Base-by-base conservation (phyloP, 2,888 invertebrate genomes). In the Coenonympha arcania region DNA sequence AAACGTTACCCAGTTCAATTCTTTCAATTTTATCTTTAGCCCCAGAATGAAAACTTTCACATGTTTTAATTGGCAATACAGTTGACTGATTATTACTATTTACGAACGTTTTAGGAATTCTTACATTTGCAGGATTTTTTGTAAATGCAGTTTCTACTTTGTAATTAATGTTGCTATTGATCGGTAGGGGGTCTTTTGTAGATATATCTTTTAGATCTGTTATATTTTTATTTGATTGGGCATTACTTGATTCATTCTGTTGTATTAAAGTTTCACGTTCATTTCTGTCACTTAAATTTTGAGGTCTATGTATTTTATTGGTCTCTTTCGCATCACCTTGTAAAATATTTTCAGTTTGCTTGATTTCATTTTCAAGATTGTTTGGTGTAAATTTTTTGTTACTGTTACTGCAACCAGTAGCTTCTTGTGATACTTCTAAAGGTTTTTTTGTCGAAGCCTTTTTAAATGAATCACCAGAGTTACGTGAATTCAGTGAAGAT, bases 1-100 rank as follows among this genome's bases (percentile, higher is more conserved):
- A 42, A 15, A 30, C 31, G 37, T 50, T 49, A 37, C 47, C 47
- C 28, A 50, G 41, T 13, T 39, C 42, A 18, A 52, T 19, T n/a
- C 6, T 22, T 26, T 55, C 41, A 28, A 41, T 37, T 33, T 50
- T 48, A 8, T 37, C 15, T 16, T 48, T 44, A 8, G 11, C 28
- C 1, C 8, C 9, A 8, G 30, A 26, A 33, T 22, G 18, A 1
- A 9, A 8, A 6, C 6, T 50, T 26, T 39, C 22, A 44, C 19
- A 13, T 39, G 43, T 42, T 33, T 50, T 22, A 30, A 6, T 47
- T 20, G 42, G 20, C 6, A 30, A 34, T 44, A 22, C 20, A 15
- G 22, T 2, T 20, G 18, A 6, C 19, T 18, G 30, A 15, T 11
- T 31, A 19, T 2, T 8, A 42, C 13, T 31, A 4, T 1, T 40